These are phyloP conservation scores for Chaetodon trifasciatus DNA, from an alignment of 2,797 vertebrate genomes.

Conservation along the genomic window DNA sequence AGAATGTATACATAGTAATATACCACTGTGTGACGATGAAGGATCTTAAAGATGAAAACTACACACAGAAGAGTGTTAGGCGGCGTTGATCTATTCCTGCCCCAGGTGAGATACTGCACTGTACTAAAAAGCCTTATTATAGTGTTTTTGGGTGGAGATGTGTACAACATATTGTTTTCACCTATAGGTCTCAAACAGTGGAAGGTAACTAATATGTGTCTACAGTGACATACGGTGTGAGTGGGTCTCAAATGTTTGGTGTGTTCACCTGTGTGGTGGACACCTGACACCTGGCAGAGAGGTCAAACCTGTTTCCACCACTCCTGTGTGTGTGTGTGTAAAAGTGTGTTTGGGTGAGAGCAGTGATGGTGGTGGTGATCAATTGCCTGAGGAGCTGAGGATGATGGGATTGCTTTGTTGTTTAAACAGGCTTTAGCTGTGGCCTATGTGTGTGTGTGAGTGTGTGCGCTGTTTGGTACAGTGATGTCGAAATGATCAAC, in stretches of 20 bases:
- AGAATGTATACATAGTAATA: background rate
- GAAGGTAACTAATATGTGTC: constrained; percentile 43
- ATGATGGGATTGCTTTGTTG: constrained; percentile 53
- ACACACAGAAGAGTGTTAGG: background rate
- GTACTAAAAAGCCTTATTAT: background rate
- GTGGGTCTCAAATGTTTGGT: constrained; percentile 8
- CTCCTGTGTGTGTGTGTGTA: constrained; percentile 4
- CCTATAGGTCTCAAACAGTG: constrained; percentile 49
- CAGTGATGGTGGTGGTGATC: background rate
- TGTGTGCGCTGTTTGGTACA: background rate
- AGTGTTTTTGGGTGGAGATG: constrained; percentile 39
- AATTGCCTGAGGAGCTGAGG: constrained; percentile 13
- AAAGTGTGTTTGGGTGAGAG: constrained; percentile 34
- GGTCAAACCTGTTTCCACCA: constrained; percentile 59
- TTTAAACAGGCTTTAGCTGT: constrained; percentile 49
- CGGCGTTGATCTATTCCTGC: constrained; percentile 8
- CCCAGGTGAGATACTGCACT: constrained; percentile 11
- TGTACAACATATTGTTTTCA: constrained; percentile 30
- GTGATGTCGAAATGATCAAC: constrained; percentile 51
- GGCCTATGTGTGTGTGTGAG: background rate
- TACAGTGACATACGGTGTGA: constrained; percentile 10
- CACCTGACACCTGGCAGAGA: constrained; percentile 55
- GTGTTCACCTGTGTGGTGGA: constrained; percentile 31
- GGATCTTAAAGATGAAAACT: background rate
- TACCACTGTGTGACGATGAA: background rate